A percentile compares a stretch with the other conserved stretches of the same genome.
phyloP scores from a whole-genome alignment of 2,797 vertebrate genomes.

The Nasua narica region DNA sequence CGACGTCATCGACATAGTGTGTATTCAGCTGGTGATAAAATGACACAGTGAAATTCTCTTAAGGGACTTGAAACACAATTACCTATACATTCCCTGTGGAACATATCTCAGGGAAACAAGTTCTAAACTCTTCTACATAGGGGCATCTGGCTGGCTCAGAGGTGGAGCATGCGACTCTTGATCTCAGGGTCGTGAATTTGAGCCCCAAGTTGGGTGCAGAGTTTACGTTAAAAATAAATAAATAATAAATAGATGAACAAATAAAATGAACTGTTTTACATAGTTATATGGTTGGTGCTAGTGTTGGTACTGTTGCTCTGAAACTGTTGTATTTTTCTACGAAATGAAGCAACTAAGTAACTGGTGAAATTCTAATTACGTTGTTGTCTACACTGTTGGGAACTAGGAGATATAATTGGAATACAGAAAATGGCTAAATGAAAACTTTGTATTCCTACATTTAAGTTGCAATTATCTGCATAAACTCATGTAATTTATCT shows the following conservation, averaged over 20 bases:
- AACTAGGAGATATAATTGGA: not conserved
- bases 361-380: not conserved
- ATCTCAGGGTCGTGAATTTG: not conserved
- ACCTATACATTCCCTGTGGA: not conserved
- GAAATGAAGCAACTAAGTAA: not conserved
- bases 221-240: not conserved
- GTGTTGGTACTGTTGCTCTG: not conserved
- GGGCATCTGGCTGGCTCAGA: not conserved
- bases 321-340: not conserved
- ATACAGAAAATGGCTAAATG: not conserved
- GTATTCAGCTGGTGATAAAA: not conserved
- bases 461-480: conserved; percentile 8
- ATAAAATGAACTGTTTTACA: not conserved
- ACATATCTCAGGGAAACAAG: not conserved
- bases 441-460: conserved; percentile 9
- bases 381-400: not conserved
- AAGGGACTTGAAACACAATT: conserved; percentile 7
- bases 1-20: not conserved
- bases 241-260: not conserved
- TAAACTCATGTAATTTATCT: conserved; percentile 39
- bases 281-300: not conserved
- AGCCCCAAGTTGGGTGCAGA: not conserved
- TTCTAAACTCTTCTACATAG: conserved; percentile 5
- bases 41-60: not conserved
- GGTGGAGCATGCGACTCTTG: not conserved